Conservation (phyloP, 2,888 invertebrate genomes). For the Leucoma salicis region DNA sequence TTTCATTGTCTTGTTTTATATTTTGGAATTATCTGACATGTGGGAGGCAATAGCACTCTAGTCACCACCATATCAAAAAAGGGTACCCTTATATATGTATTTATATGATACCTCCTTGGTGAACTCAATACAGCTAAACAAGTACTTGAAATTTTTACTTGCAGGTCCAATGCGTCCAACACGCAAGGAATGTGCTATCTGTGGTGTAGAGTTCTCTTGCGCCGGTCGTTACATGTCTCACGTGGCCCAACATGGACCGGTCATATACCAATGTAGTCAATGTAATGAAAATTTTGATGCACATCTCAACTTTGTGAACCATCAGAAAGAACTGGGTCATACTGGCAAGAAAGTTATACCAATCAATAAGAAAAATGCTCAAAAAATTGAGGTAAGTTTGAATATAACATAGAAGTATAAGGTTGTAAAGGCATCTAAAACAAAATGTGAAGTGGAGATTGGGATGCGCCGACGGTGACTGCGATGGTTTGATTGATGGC, state of each 20-base stretch:
- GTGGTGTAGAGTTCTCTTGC: conserved; percentile 69
- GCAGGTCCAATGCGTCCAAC: conserved; percentile 60
- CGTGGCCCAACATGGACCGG: conserved; percentile 83
- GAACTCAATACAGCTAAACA: too few relatives aligned
- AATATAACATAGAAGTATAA: too few relatives aligned
- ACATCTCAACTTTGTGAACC: conserved; percentile 74
- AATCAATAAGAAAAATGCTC: conserved; percentile 16
- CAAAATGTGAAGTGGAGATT: too few relatives aligned
- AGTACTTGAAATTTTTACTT: neutral
- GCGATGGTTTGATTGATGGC: too few relatives aligned
- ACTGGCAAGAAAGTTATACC: conserved; percentile 67
- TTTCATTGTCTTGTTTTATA: too few relatives aligned
- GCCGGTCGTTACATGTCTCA: conserved; percentile 80
- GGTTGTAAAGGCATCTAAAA: too few relatives aligned
- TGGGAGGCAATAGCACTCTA: too few relatives aligned
- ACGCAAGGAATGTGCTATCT: conserved; percentile 69
- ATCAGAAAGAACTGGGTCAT: conserved; percentile 82
- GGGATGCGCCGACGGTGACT: too few relatives aligned
- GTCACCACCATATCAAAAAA: too few relatives aligned
- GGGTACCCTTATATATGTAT: too few relatives aligned
- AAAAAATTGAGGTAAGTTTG: conserved; percentile 13
- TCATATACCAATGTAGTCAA: conserved; percentile 81
- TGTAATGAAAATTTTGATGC: conserved; percentile 75
- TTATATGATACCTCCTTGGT: too few relatives aligned
- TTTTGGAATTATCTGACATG: too few relatives aligned